These are phyloP conservation scores for Teleopsis dalmanni DNA, from an alignment of 1,140 invertebrate genomes.

Conservation along the genomic window DNA sequence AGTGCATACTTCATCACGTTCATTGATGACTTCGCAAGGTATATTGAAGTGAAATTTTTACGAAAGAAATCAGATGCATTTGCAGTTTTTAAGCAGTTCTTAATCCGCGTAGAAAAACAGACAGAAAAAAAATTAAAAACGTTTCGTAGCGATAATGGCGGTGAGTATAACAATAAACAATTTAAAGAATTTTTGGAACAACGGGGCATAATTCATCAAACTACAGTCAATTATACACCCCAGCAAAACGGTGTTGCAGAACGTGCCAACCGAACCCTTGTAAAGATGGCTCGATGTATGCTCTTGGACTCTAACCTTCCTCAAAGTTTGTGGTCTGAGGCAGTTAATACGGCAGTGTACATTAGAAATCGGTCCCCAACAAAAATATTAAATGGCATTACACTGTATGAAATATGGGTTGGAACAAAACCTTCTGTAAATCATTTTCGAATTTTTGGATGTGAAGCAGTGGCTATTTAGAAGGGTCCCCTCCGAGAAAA, in stretches of 20 bases:
- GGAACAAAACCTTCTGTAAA: conserved; percentile 4
- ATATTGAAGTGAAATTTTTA: neutral
- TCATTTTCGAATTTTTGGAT: too few species aligned
- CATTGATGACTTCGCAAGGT: neutral
- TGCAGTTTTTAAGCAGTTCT: neutral
- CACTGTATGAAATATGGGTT: conserved; percentile 7
- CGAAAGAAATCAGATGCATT: neutral
- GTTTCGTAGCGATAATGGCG: neutral
- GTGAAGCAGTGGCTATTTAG: conserved; percentile 26
- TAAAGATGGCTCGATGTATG: conserved; percentile 18
- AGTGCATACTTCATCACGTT: too few species aligned
- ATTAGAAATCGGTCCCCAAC: conserved; percentile 11
- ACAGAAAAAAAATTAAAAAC: neutral
- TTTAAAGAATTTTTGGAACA: neutral
- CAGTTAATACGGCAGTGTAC: conserved; percentile 29
- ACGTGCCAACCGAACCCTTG: conserved; percentile 22
- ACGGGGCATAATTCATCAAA: neutral
- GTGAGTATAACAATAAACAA: neutral
- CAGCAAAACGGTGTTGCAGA: conserved; percentile 33
- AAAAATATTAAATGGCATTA: conserved; percentile 5
- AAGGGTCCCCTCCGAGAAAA: conserved; percentile 23
- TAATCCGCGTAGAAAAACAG: neutral
- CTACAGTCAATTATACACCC: conserved; percentile 22
- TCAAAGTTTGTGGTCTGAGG: conserved; percentile 44
- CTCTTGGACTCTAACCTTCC: neutral